phyloP scores from a whole-genome alignment of 2,113 vertebrate genomes.

The Lipotes vexillifer region DNA sequence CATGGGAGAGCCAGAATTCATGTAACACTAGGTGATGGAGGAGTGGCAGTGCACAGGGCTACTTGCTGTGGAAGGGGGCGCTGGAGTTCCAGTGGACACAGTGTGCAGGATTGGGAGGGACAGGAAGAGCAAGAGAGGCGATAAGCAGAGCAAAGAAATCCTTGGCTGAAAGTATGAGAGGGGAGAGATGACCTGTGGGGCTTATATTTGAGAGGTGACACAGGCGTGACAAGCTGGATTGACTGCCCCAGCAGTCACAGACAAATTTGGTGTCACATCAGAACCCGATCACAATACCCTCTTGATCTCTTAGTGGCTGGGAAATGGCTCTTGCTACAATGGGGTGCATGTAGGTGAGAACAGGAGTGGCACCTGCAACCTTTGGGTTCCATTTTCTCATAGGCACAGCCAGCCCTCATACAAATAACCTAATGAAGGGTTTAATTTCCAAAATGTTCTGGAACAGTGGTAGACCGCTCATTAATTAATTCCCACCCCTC shows the following conservation, averaged over 20 bases:
- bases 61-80: background rate
- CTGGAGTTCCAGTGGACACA: background rate
- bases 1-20: background rate
- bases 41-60: background rate
- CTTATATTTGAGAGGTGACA: background rate
- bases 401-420: background rate
- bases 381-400: background rate
- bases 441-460: slow-evolving; percentile 9
- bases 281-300: background rate
- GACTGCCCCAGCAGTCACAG: background rate
- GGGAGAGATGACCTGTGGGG: background rate
- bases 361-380: background rate
- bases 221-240: background rate
- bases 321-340: background rate
- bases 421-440: background rate
- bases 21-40: background rate
- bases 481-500: background rate
- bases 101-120: background rate
- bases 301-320: background rate
- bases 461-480: background rate
- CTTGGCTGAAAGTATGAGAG: background rate
- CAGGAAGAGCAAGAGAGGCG: background rate
- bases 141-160: background rate
- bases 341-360: background rate
- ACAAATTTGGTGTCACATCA: background rate